Evolutionary conservation across 2,113 vertebrate species (phyloP).

Genomic region (Egretta garzetta): DNA sequence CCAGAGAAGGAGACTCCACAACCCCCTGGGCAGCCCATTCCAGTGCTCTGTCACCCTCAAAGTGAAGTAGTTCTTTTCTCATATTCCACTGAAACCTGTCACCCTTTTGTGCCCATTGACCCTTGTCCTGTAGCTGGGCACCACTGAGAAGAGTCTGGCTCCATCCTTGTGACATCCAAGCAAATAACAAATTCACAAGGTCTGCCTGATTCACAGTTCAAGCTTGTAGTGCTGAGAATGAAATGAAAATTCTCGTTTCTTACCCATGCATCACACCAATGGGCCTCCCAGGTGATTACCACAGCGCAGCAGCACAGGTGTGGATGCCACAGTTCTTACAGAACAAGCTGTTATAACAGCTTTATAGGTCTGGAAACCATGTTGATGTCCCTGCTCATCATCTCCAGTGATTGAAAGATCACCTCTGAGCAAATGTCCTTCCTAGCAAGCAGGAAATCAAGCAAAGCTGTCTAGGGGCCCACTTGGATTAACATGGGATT

Average conservation of each 20-base stretch:
- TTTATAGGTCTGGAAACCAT: not conserved
- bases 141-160: too few species aligned
- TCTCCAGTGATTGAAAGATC: not conserved
- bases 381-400: not conserved
- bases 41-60: too few species aligned
- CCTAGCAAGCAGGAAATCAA: not conserved
- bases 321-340: not conserved
- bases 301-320: not conserved
- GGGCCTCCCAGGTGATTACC: not conserved
- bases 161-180: not conserved
- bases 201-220: not conserved
- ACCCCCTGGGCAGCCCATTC: too few species aligned
- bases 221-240: not conserved
- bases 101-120: too few species aligned
- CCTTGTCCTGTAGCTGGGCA: too few species aligned
- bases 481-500: not conserved
- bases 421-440: not conserved
- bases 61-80: too few species aligned
- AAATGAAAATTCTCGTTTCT: not conserved
- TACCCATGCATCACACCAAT: fast-evolving
- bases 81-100: too few species aligned
- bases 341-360: not conserved
- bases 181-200: not conserved
- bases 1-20: too few species aligned
- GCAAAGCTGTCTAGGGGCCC: not conserved